Percentiles rank a stretch among this genome's conserved stretches.
These are phyloP conservation scores for Polylopha cassiicola DNA, from an alignment of 2,888 invertebrate genomes.

Conservation along the genomic window DNA sequence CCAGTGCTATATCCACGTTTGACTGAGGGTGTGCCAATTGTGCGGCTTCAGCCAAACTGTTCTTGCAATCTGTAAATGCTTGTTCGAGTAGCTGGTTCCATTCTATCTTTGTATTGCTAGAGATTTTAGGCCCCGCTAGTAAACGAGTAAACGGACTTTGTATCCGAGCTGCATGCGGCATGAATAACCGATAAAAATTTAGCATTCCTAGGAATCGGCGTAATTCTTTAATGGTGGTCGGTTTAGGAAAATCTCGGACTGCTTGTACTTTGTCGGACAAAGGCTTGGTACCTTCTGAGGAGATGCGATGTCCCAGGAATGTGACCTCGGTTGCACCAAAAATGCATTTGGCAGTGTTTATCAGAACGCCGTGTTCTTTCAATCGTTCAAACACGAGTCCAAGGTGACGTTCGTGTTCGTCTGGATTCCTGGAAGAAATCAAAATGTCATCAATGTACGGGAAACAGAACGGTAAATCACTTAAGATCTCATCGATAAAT, in stretches of 20 bases:
- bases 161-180: neutral
- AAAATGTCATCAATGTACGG: too few relatives aligned
- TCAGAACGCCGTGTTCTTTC: neutral
- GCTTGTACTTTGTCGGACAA: slow-evolving; percentile 4
- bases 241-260: slow-evolving; percentile 1
- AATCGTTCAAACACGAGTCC: neutral
- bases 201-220: slow-evolving; percentile 11
- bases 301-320: slow-evolving; percentile 6
- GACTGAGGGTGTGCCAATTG: neutral
- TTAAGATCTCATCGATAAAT: neutral
- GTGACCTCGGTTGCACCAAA: slow-evolving; percentile 4
- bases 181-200: slow-evolving; percentile 4
- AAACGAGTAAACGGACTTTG: slow-evolving; percentile 1
- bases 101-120: slow-evolving; percentile 23
- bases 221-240: slow-evolving; percentile 4
- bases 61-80: neutral
- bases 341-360: slow-evolving; percentile 7
- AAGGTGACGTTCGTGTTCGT: neutral
- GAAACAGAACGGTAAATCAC: neutral
- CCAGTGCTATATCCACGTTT: neutral
- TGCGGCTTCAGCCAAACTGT: neutral
- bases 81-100: neutral
- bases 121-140: neutral
- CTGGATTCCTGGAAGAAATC: neutral
- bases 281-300: neutral